Evolutionary conservation across 1,140 invertebrate species (phyloP), one percentile per base, ranked within the genome.

Genomic region (Agraylea sexmaculata): DNA sequence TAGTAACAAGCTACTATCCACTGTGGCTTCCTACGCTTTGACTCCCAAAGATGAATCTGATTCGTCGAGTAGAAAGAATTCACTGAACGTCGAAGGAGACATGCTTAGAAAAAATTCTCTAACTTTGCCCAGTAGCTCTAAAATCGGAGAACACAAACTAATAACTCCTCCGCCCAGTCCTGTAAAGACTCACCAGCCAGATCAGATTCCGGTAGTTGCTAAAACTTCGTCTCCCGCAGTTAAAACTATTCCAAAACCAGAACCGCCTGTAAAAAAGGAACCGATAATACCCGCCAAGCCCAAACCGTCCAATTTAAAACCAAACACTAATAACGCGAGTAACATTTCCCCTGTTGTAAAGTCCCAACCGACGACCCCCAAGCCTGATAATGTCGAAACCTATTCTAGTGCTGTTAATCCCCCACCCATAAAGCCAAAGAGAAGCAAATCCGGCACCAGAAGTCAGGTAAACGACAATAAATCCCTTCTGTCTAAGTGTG

Each of bases 401-500:
- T n/a, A n/a, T n/a, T n/a, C n/a, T n/a, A n/a, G 62, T 48, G 54
- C 45, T 32, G 53, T 40, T 39, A 59, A 59, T 49, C 53, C 52
- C 18, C 62, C 64, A 29, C 65, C 65, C 29, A 54, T 66, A 11
- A 68, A 65, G 56, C 65, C 65, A 46, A 62, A 62, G 37, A 52
- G 65, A 46, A 66, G 63, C 43, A 66, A 66, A 58, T 66, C 64
- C 28, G 56, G 62, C 48, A 57, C 60, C 40, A 58, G 64, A 56
- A 59, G 64, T 49, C 62, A 59, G 64, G 65, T 68, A 49, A 49
- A 49, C 7, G 27, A 40, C 19, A 22, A 45, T 8, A 10, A 11
- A 19, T n/a, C n/a, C 22, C 38, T 33, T 20, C 17, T 31, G 29
- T 49, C 47, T 12, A 49, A 45, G 17, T 49, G 47, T 49, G 12